These are phyloP conservation scores for Acanthurus lineatus DNA, from an alignment of 2,797 vertebrate genomes.

Conservation along the genomic window DNA sequence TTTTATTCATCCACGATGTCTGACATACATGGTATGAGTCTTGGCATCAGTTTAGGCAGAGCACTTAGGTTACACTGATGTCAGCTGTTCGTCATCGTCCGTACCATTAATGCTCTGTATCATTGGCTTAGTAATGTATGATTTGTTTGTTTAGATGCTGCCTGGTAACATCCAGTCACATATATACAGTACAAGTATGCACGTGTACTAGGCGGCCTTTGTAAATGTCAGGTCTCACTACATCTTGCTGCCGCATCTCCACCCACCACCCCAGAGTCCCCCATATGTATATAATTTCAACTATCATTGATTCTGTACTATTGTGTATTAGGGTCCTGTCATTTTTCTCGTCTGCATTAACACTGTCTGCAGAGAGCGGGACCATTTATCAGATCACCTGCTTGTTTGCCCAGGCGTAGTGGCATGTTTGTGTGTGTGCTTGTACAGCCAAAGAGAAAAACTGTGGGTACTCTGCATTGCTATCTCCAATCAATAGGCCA, in stretches of 20 bases:
- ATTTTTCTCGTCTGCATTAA: conserved; percentile 8
- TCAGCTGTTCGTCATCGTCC: background rate
- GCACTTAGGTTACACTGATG: background rate
- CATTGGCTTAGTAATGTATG: background rate
- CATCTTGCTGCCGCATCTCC: too few species aligned
- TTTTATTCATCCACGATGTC: background rate
- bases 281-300: background rate
- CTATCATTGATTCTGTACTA: background rate
- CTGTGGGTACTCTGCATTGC: background rate
- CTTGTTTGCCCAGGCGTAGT: conserved; percentile 1
- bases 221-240: background rate
- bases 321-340: background rate
- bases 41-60: background rate
- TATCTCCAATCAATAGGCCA: background rate
- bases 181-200: background rate
- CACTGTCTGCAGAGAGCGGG: background rate
- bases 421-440: background rate
- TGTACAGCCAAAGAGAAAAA: background rate
- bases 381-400: conserved; percentile 25
- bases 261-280: too few species aligned
- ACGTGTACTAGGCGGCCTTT: background rate
- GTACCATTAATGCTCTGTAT: background rate
- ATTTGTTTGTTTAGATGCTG: background rate
- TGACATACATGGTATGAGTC: background rate
- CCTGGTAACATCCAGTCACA: background rate